Conservation (phyloP, 1,140 invertebrate species). For the Anastrepha ludens region DNA sequence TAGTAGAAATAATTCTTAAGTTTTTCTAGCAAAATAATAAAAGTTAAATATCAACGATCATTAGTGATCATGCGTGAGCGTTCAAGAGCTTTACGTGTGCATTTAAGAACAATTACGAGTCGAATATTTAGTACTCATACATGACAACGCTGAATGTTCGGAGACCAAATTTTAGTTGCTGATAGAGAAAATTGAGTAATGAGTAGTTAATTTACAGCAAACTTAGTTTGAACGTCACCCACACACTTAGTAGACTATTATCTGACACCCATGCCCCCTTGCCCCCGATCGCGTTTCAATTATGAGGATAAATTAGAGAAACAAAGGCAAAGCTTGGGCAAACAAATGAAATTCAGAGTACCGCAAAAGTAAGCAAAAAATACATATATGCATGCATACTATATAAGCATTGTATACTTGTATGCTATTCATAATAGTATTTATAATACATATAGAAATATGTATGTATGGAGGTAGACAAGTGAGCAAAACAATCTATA, state of each 20-base stretch:
- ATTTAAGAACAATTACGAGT: neutral
- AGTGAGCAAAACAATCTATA: slow-evolving; percentile 25
- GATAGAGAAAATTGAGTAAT: neutral
- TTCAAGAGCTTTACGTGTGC: neutral
- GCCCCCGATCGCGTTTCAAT: too few species aligned
- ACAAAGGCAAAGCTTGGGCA: neutral
- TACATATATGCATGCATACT: too few species aligned
- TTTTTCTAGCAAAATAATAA: too few species aligned
- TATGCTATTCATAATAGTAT: too few species aligned
- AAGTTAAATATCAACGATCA: neutral
- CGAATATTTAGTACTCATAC: neutral
- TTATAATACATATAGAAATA: neutral
- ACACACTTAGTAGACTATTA: neutral
- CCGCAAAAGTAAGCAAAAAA: too few species aligned
- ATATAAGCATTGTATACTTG: too few species aligned
- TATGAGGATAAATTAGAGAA: neutral
- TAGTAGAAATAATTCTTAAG: too few species aligned
- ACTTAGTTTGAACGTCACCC: neutral
- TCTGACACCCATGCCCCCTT: neutral
- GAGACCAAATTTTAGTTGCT: too few species aligned
- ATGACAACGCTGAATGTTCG: too few species aligned
- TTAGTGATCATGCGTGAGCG: neutral
- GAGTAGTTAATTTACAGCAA: neutral
- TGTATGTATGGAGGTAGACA: neutral
- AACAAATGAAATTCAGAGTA: neutral